Percentiles rank a stretch among this genome's conserved stretches.
Conservation (phyloP, 2,888 invertebrate species). For the Eilema griseolum region DNA sequence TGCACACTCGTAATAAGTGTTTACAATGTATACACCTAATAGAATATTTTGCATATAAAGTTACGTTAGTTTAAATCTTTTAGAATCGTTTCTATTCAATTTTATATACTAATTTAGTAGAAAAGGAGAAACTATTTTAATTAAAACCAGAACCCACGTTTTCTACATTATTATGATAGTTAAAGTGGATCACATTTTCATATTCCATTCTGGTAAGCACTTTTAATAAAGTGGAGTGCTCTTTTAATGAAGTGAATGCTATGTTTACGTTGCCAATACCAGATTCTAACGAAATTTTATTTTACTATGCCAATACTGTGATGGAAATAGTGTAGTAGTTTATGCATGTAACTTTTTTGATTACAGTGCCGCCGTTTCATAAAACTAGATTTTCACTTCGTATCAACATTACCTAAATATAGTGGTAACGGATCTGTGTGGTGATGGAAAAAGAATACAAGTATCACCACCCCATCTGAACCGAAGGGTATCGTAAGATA, state of each 20-base stretch:
- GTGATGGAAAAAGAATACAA: too few relatives aligned
- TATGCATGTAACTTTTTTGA: not conserved
- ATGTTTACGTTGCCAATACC: not conserved
- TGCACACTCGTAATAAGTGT: too few relatives aligned
- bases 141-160: not conserved
- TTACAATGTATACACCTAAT: too few relatives aligned
- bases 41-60: too few relatives aligned
- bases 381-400: not conserved
- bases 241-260: conserved; percentile 1
- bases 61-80: too few relatives aligned
- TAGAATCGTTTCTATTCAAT: too few relatives aligned
- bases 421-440: too few relatives aligned
- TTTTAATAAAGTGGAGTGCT: not conserved
- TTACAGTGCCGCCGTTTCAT: not conserved
- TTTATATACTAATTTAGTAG: too few relatives aligned
- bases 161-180: not conserved
- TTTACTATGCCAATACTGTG: not conserved
- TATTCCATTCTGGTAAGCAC: not conserved
- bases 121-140: not conserved
- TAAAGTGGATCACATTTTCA: not conserved
- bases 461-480: too few relatives aligned
- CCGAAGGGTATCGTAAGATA: too few relatives aligned
- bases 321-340: not conserved
- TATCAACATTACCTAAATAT: too few relatives aligned
- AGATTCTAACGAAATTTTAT: too few relatives aligned